Conservation (phyloP, 2,888 invertebrate genomes). For the Agonum fuliginosum region DNA sequence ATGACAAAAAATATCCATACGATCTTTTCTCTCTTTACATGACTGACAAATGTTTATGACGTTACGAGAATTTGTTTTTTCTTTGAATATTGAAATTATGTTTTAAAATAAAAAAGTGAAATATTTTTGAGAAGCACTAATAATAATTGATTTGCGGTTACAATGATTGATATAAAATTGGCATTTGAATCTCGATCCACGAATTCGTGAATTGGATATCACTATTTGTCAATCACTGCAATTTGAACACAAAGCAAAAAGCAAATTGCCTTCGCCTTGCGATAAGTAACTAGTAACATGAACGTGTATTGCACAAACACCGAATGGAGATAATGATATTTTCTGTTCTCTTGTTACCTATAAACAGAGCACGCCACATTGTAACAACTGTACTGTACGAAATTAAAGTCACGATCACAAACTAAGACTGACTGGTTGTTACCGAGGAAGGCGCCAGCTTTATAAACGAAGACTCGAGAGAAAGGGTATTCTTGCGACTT, state of each 20-base stretch:
- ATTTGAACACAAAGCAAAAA: neutral
- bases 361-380: slow-evolving; percentile 56
- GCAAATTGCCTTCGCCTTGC: neutral
- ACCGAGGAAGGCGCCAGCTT: slow-evolving; percentile 39
- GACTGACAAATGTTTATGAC: no score
- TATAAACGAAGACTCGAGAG: slow-evolving; percentile 53
- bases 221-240: slow-evolving; percentile 23
- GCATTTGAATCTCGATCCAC: neutral
- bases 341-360: slow-evolving; percentile 44
- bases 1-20: no score
- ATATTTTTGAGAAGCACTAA: no score
- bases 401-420: slow-evolving; percentile 52
- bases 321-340: slow-evolving; percentile 26
- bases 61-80: no score
- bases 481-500: slow-evolving; percentile 47
- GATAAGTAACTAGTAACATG: slow-evolving; percentile 10
- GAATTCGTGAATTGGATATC: slow-evolving; percentile 10
- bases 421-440: slow-evolving; percentile 47
- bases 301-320: slow-evolving; percentile 48
- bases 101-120: no score
- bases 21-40: no score
- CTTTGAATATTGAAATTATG: no score
- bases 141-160: no score
- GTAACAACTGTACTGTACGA: slow-evolving; percentile 40
- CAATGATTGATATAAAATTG: no score